Base-by-base conservation (phyloP, 2,797 vertebrate species). In the Aselliscus stoliczkanus region DNA sequence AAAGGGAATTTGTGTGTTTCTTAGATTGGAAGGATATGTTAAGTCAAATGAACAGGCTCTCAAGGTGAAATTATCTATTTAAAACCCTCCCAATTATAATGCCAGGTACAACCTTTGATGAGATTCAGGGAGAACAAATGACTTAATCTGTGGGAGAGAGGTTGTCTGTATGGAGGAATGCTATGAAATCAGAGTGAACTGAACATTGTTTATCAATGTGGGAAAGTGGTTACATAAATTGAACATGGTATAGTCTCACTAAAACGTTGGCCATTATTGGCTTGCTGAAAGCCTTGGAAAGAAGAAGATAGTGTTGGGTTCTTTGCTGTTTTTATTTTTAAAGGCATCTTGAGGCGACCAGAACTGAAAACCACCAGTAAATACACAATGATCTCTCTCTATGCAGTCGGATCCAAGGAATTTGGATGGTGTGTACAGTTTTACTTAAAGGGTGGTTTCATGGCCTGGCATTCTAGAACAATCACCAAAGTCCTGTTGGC, bases 41-140 rank as follows among this genome's bases (percentile, higher is more conserved):
- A 70, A 88, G 95, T 97, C 97, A 97, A 98, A 97, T 96, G 97
- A 98, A 98, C 96, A 97, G 97, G 96, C 94, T 98, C 93, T 96
- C 98, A 98, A 98, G 97, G 97, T 98, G 98, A 98, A 98, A 97
- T 98, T 97, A 96, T 96, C 98, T 98, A 88, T 98, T 98, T 98
- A 98, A 98, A 98, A 96, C 86, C 95, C 77, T 93, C 97, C 94
- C 97, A 98, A 92, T 98, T 98, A 98, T 93, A 84, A 4, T 60
- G 90, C 90, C 97, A 97, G 97, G 90, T 95, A 97, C 92, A 95
- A 72, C 92, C 95, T 94, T 93, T 97, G 96, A 94, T 98, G 97
- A 97, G 96, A 97, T 95, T 95, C 94, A 93, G 88, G 81, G 95
- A 95, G 98, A 97, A 97, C 96, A 97, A 97, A 98, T 96, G 95